phyloP scores from a whole-genome alignment of 2,113 vertebrate genomes.

The Aphyosemion australe region DNA sequence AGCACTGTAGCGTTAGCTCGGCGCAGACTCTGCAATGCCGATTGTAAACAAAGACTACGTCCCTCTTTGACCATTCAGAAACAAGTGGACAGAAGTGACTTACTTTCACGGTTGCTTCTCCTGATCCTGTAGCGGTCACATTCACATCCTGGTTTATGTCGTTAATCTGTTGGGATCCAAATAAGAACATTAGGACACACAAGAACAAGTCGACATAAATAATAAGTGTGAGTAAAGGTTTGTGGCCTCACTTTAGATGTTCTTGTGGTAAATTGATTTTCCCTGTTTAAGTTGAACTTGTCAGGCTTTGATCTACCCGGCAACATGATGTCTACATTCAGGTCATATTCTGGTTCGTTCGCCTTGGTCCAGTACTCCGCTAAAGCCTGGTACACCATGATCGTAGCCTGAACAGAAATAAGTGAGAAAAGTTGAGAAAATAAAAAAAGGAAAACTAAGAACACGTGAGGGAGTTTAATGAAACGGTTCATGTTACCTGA shows the following conservation, averaged over 20 bases:
- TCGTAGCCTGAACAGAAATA: constrained; percentile 81
- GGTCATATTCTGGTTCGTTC: constrained; percentile 62
- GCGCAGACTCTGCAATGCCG: too few species aligned
- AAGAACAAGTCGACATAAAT: neutral
- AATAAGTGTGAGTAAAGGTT: neutral
- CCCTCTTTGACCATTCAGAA: too few species aligned
- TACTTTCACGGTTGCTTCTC: constrained; percentile 80
- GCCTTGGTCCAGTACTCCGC: constrained; percentile 77
- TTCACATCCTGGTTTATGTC: constrained; percentile 74
- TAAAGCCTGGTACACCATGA: constrained; percentile 89
- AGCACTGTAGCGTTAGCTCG: too few species aligned
- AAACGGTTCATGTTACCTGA: constrained; percentile 74
- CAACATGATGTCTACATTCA: constrained; percentile 82
- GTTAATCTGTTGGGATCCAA: constrained; percentile 44
- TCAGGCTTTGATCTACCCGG: constrained; percentile 58
- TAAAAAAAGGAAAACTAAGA: neutral
- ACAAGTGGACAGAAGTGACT: constrained; percentile 5
- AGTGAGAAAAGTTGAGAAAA: neutral
- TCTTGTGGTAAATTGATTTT: constrained; percentile 65
- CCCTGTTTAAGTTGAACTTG: constrained; percentile 58
- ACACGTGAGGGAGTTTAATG: neutral
- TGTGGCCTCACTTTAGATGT: constrained; percentile 78
- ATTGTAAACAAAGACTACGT: too few species aligned
- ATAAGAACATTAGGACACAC: neutral
- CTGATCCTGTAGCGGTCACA: constrained; percentile 78